phyloP scores from a whole-genome alignment of 1,140 invertebrate species.

The Brachionus calyciflorus region DNA sequence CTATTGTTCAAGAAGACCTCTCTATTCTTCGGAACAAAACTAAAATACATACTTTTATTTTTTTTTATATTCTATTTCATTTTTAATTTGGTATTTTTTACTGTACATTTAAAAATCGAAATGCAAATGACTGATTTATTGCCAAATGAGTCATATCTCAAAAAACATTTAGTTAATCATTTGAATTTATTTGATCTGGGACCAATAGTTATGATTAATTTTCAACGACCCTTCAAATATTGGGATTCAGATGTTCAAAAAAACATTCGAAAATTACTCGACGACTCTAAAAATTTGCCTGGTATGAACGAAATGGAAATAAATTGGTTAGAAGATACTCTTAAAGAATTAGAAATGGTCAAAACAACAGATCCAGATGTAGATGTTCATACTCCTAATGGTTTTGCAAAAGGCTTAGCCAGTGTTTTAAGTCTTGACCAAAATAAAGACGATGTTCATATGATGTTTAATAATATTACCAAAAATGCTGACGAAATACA shows the following conservation, averaged over 20 bases:
- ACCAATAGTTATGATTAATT: constrained; percentile 11
- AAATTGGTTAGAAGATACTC: neutral
- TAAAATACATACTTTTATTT: neutral
- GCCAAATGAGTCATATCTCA: constrained; percentile 25
- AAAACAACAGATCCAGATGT: neutral
- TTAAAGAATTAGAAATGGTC: neutral
- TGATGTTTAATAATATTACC: neutral
- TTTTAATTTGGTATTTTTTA: constrained; percentile 12
- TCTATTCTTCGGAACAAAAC: constrained; percentile 20
- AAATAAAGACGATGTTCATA: neutral
- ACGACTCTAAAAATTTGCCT: neutral
- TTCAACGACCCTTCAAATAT: neutral
- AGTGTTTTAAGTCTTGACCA: neutral
- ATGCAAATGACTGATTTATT: neutral
- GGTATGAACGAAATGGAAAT: constrained; percentile 36
- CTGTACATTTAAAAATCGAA: neutral
- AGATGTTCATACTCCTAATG: neutral
- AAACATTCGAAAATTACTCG: neutral
- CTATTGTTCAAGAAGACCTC: constrained; percentile 3
- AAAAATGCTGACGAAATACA: neutral
- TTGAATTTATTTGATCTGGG: constrained; percentile 11
- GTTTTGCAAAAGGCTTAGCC: neutral
- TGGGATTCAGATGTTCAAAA: neutral
- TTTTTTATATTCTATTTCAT: constrained; percentile 12
- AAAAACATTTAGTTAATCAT: constrained; percentile 33